A percentile compares a stretch with the other conserved stretches of the same genome.
Conservation (phyloP, 1,140 invertebrate species). For the Drosophila setifemur region DNA sequence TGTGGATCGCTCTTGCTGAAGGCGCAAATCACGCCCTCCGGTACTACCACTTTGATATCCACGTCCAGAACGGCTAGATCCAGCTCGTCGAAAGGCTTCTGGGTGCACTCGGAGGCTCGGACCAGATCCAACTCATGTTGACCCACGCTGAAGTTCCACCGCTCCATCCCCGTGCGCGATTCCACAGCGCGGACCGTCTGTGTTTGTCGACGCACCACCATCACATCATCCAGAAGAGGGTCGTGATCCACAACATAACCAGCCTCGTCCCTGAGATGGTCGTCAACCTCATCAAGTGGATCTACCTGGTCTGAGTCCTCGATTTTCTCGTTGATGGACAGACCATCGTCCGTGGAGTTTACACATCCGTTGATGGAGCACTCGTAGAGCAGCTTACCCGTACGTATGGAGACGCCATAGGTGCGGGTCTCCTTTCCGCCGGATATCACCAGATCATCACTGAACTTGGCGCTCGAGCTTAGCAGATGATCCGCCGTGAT, state of each 20-base stretch:
- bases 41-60: slow-evolving; percentile 87
- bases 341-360: slow-evolving; percentile 83
- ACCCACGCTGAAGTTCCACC: slow-evolving; percentile 98
- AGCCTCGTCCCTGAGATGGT: slow-evolving; percentile 42
- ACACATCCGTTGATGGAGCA: slow-evolving; percentile 89
- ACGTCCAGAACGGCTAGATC: slow-evolving; percentile 83
- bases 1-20: slow-evolving; percentile 84
- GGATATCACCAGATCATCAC: slow-evolving; percentile 93
- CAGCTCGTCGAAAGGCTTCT: slow-evolving; percentile 71
- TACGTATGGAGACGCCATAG: slow-evolving; percentile 88
- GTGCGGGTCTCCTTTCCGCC: slow-evolving; percentile 88
- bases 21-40: slow-evolving; percentile 89
- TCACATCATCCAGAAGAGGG: slow-evolving; percentile 85
- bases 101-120: slow-evolving; percentile 83
- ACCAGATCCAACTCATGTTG: slow-evolving; percentile 90
- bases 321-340: slow-evolving; percentile 51
- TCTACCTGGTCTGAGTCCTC: slow-evolving; percentile 13
- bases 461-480: slow-evolving; percentile 91
- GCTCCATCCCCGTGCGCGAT: slow-evolving; percentile 91
- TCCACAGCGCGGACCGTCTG: slow-evolving; percentile 94
- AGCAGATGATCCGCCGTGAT: slow-evolving; percentile 93
- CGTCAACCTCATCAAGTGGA: slow-evolving; percentile 2
- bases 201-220: slow-evolving; percentile 91
- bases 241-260: slow-evolving; percentile 74
- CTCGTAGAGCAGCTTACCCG: slow-evolving; percentile 90